Conservation (phyloP, 2,797 vertebrate species). For the Gadopsis bispinosus region DNA sequence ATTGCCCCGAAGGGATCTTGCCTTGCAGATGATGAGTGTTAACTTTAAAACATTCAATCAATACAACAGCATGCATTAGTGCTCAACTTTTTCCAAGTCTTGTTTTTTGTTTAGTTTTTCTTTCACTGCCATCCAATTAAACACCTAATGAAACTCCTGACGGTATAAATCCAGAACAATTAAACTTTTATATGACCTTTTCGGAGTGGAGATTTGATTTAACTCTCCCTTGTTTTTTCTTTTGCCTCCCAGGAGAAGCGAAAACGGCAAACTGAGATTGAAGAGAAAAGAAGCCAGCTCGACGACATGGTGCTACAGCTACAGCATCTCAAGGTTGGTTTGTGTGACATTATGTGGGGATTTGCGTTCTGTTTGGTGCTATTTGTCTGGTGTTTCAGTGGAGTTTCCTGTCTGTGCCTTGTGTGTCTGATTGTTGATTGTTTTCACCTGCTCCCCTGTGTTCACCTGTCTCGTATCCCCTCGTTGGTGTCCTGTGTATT, state of each 20-base stretch:
- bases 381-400: no score
- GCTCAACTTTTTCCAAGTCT: background rate
- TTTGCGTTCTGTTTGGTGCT: no score
- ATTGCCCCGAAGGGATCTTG: slow-evolving; percentile 15
- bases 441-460: no score
- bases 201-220: background rate
- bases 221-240: background rate
- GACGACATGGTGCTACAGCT: slow-evolving; percentile 96
- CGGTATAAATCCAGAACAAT: background rate
- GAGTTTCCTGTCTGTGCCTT: no score
- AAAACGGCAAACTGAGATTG: slow-evolving; percentile 96
- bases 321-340: slow-evolving; percentile 96
- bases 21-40: slow-evolving; percentile 13
- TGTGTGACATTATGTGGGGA: background rate
- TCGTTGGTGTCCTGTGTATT: no score
- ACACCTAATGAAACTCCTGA: background rate
- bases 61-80: slow-evolving; percentile 21
- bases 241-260: slow-evolving; percentile 89
- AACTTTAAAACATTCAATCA: slow-evolving; percentile 35
- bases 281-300: slow-evolving; percentile 94
- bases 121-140: background rate
- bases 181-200: background rate
- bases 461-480: no score
- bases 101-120: no score
- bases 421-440: no score